These are phyloP conservation scores for Pandemis corylana DNA, from an alignment of 2,888 invertebrate species.

Conservation along the genomic window DNA sequence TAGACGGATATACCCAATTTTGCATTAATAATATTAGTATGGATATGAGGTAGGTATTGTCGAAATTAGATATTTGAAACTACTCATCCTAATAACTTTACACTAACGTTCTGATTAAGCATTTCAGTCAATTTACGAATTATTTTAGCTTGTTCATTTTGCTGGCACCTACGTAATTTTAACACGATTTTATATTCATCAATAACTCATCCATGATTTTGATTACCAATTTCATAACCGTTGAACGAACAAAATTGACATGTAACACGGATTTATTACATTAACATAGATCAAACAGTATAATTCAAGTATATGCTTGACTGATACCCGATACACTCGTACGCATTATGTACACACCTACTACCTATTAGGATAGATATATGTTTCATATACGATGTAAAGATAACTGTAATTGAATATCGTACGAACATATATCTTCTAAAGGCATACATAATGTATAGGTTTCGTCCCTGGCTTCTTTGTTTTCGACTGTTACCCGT, in stretches of 20 bases:
- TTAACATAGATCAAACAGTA: conserved; percentile 33
- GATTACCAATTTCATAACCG: background rate
- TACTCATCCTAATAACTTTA: too few relatives aligned
- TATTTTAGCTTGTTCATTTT: too few relatives aligned
- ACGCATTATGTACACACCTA: background rate
- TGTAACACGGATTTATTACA: conserved; percentile 25
- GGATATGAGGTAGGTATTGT: too few relatives aligned
- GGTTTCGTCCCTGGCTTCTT: conserved; percentile 18
- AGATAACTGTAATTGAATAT: conserved; percentile 52
- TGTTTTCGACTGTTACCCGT: background rate
- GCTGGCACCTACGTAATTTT: too few relatives aligned
- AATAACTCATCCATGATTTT: background rate
- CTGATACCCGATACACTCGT: conserved; percentile 32
- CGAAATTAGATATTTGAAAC: too few relatives aligned
- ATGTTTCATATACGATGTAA: conserved; percentile 29
- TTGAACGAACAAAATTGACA: conserved; percentile 10
- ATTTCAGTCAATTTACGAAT: too few relatives aligned
- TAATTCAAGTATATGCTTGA: conserved; percentile 40
- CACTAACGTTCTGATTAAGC: too few relatives aligned
- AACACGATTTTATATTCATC: background rate
- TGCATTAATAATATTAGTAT: too few relatives aligned
- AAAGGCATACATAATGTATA: background rate
- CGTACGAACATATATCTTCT: conserved; percentile 46
- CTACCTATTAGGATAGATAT: background rate
- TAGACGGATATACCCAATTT: too few relatives aligned